Evolutionary conservation across 1,140 invertebrate genomes (phyloP), one percentile per base, ranked within the genome.

Genomic region (Pararge aegeria): DNA sequence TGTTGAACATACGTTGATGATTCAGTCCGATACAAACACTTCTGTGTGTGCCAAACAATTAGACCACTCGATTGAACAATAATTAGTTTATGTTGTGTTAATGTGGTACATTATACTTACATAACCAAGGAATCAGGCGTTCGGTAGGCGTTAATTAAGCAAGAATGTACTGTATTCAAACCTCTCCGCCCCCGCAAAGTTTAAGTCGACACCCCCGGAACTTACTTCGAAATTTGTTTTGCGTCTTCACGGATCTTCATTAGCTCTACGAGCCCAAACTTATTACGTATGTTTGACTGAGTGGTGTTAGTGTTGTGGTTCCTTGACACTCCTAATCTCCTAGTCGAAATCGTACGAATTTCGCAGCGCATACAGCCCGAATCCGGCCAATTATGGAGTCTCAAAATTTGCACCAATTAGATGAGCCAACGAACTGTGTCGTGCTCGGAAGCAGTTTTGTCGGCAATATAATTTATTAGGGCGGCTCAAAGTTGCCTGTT

Each of bases 381-480:
- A 82, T 83, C 75, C 73, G 69, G 66, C 78, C 80, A 86, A 86
- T 88, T 85, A 88, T 85, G 80, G 46, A 86, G 83, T 74, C 64
- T 73, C 72, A 74, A 89, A 24, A 89, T 89, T 89, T 85, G 76
- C 78, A 86, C 81, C 86, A 86, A 87, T 87, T 89, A 87, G 83
- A 83, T 82, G 78, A 87, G 76, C 76, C 82, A 87, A 85, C 85
- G 83, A 87, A 82, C 80, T 86, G 79, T 83, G 80, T 84, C 83
- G 80, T 71, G 76, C 78, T 83, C 78, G 82, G 74, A 73, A 85
- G 82, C 83, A 85, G 86, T 87, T 89, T 87, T 86, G 83, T 83
- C 82, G 77, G 78, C 86, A 86, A 89, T 87, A 89, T 89, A 89
- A 89, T 89, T 89, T 89, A 87, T 86, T 85, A 86, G 83, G 83